Base-by-base conservation (phyloP, 2,888 invertebrate genomes). In the Chloromyia formosa region DNA sequence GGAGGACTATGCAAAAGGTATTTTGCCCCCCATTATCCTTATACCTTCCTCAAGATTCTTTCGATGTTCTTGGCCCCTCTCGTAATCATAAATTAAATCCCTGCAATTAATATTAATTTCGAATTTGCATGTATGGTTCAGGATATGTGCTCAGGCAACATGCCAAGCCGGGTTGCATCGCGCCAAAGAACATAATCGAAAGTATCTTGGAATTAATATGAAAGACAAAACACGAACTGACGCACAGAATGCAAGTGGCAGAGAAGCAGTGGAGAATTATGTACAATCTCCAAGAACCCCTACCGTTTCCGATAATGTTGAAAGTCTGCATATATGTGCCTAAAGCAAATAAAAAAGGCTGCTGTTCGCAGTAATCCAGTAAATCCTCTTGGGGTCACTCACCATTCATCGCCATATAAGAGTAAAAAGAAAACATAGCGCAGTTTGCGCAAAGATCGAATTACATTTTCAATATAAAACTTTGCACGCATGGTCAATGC, bases 401-500 rank as follows among this genome's bases (percentile, higher is more conserved):
- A n/a, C 12, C 49, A 49, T 5, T 2, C 49, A 49, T 35, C 27
- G 27, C 27, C 27, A 4, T 35, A 4, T 7, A 35, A 35, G 27
- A 35, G 27, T 4, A 35, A 35, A n/a, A 49, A 49, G 12, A 49
- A 49, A 49, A 49, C 12, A 49, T 42, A 4, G 27, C 27, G 2
- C 27, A 35, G 27, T 35, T 35, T 35, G 27, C n/a, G n/a, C 27
- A 35, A 35, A 35, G 49, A 49, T 49, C 49, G 49, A 49, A 12
- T 49, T 49, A 49, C 49, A 49, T 49, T 49, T n/a, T n/a, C 49
- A 49, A 49, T 49, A 49, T 49, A n/a, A n/a, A n/a, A 49, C 12
- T 42, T 12, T 9, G 12, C 49, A 49, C 16, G 49, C 49, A 49
- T 49, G 14, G 5, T 49, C 3, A 35, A 35, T 49, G 49, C 49